phyloP scores from a whole-genome alignment of 2,797 vertebrate genomes.

The Sebastiscus albofasciatus region DNA sequence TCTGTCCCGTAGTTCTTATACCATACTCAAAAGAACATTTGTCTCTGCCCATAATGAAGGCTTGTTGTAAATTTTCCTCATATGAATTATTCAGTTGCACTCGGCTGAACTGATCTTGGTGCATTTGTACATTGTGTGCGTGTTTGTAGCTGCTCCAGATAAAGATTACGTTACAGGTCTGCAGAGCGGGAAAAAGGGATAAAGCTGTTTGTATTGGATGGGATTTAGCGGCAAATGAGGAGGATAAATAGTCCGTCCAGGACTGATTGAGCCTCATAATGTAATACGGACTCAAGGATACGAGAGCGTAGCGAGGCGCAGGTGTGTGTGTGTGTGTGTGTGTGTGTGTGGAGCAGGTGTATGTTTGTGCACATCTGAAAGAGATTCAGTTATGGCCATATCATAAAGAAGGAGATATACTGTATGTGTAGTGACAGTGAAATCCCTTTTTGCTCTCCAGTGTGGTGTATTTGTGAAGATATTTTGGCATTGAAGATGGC shows the following conservation, averaged over 20 bases:
- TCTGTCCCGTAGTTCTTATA: slow-evolving; percentile 28
- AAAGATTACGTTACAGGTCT: slow-evolving; percentile 57
- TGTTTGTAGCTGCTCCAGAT: slow-evolving; percentile 54
- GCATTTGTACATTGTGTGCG: slow-evolving; percentile 52
- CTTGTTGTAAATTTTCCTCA: slow-evolving; percentile 52
- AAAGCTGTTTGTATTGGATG: slow-evolving; percentile 71
- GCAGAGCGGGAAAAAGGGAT: slow-evolving; percentile 62
- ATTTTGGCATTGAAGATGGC: slow-evolving; percentile 33
- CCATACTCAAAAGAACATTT: slow-evolving; percentile 46
- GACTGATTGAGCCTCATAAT: slow-evolving; percentile 65
- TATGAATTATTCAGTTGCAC: slow-evolving; percentile 73
- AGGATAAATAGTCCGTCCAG: slow-evolving; percentile 66
- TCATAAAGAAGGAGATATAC: slow-evolving; percentile 10
- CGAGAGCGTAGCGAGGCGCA: not conserved
- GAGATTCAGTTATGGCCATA: slow-evolving; percentile 24
- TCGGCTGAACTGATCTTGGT: slow-evolving; percentile 60
- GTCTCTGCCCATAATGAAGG: slow-evolving; percentile 43
- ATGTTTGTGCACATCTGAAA: slow-evolving; percentile 25
- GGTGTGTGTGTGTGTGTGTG: slow-evolving; percentile 24
- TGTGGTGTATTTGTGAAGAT: slow-evolving; percentile 33
- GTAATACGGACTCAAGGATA: slow-evolving; percentile 33
- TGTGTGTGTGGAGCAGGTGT: slow-evolving; percentile 22
- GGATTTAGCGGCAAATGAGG: slow-evolving; percentile 72
- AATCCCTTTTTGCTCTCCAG: slow-evolving; percentile 37
- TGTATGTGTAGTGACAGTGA: slow-evolving; percentile 23